Evolutionary conservation across 2,797 vertebrate species (phyloP).

Genomic region (Carduelis carduelis): DNA sequence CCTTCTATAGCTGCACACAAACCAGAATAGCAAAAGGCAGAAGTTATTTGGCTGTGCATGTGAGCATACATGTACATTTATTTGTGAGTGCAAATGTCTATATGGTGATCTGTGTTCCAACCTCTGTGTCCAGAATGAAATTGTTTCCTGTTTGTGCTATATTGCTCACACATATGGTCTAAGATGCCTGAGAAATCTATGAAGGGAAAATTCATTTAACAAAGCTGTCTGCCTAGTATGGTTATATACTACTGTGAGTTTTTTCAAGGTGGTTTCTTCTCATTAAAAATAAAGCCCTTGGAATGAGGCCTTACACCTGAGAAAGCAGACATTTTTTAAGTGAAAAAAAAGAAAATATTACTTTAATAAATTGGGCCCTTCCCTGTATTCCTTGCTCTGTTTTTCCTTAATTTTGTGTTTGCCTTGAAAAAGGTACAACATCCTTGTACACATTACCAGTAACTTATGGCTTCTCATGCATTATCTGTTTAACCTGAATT

Average conservation of each 20-base stretch:
- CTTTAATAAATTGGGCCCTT: background rate
- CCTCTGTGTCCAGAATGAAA: background rate
- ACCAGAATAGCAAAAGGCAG: background rate
- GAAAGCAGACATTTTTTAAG: background rate
- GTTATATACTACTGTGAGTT: conserved; percentile 13
- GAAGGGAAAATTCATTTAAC: conserved; percentile 24
- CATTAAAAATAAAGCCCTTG: conserved; percentile 45
- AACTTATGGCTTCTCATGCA: background rate
- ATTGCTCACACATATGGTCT: background rate
- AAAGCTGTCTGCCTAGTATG: background rate
- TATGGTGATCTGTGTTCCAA: background rate
- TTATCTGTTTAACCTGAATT: background rate
- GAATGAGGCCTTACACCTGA: conserved; percentile 22
- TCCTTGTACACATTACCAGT: background rate
- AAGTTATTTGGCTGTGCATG: background rate
- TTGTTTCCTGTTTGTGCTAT: background rate
- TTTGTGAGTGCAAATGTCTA: background rate
- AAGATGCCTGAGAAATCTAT: conserved; percentile 5
- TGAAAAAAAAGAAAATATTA: background rate
- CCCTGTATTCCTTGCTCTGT: background rate
- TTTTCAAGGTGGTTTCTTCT: conserved; percentile 43
- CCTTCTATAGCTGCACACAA: background rate
- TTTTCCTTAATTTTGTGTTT: background rate
- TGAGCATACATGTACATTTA: background rate
- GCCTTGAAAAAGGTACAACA: background rate